Base-by-base conservation (phyloP, 2,113 vertebrate genomes). In the Tinamus guttatus region DNA sequence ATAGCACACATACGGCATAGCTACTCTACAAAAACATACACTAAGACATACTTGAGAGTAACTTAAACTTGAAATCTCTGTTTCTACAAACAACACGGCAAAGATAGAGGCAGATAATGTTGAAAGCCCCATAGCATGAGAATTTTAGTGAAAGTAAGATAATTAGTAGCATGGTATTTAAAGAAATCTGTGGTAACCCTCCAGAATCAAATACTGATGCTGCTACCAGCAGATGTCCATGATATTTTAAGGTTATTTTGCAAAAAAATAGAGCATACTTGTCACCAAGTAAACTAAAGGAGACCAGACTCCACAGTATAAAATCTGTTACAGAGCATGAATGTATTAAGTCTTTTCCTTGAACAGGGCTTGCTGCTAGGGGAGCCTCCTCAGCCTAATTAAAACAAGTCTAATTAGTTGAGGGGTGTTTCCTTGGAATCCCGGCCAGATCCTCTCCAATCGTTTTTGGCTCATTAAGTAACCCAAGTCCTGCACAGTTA, bases 371-470 rank as follows among this genome's bases (percentile, higher is more conserved):
- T 64, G 69, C 64, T 93, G 85, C 88, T 81, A 86, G 76, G 86
- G 80, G 94, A 94, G 83, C 70, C 70, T 94, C 70, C 86, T 90
- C 70, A 56, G 65, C 95, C 95, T 96, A 95, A 95, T 87, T 90
- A 91, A 96, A 89, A 95, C 15, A 21, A 93, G 65, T 54, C 82
- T 96, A 92, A 97, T 82, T 92, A 93, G 90, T 89, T 93, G 59
- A 52, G 3, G 86, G 94, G 93, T 93, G 94, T 96, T 54, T 95
- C 83, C 94, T 95, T 95, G 92, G 88, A 84, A 93, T 95, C 11
- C 65, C 12, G 5, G 93, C 93, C 96, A 96, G 93, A 65, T 79
- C 69, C 40, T 90, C 62, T 92, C 0, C 0, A 67, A 87, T 69
- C 40, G 40, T 70, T 85, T 95, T 95, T 96, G 93, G 82, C 94